A percentile compares a stretch with the other conserved stretches of the same genome.
phyloP scores from a whole-genome alignment of 2,113 vertebrate species.

The Zootoca vivipara region DNA sequence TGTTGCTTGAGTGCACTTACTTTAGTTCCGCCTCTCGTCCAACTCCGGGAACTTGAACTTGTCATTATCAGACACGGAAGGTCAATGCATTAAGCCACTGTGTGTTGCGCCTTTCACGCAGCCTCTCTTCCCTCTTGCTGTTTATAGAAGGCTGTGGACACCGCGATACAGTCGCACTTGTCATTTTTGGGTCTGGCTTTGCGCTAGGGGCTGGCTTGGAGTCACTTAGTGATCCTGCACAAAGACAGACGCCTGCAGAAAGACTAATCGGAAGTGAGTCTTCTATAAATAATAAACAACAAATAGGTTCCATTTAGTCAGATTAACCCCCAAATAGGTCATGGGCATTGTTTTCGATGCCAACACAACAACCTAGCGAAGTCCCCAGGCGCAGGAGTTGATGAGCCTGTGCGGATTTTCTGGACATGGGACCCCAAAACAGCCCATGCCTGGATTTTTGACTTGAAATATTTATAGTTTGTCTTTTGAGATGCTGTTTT shows the following conservation, averaged over 20 bases:
- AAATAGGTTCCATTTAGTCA: slow-evolving; percentile 78
- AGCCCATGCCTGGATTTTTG: slow-evolving; percentile 70
- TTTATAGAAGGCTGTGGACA: slow-evolving; percentile 36
- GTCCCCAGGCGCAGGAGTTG: slow-evolving; percentile 72
- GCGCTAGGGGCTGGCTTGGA: slow-evolving; percentile 50
- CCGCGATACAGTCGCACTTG: slow-evolving; percentile 60
- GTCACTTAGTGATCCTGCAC: slow-evolving; percentile 55
- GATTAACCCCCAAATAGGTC: slow-evolving; percentile 78
- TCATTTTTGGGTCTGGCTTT: slow-evolving; percentile 55
- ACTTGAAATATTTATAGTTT: slow-evolving; percentile 80
- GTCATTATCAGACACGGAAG: slow-evolving; percentile 61
- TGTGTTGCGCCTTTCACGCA: slow-evolving; percentile 44
- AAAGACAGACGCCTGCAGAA: slow-evolving; percentile 58
- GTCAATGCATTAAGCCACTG: slow-evolving; percentile 52
- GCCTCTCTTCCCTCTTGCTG: slow-evolving; percentile 64
- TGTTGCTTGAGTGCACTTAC: slow-evolving; percentile 45
- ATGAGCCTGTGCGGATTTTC: slow-evolving; percentile 78
- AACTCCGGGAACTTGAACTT: slow-evolving; percentile 61
- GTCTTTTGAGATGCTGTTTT: slow-evolving; percentile 71
- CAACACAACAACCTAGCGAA: slow-evolving; percentile 75
- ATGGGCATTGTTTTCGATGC: slow-evolving; percentile 74
- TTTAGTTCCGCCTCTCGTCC: slow-evolving; percentile 54
- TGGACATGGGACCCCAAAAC: slow-evolving; percentile 67
- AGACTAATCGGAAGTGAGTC: slow-evolving; percentile 77
- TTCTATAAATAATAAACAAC: slow-evolving; percentile 82